Conservation (phyloP, 2,888 invertebrate genomes). For the Aporophyla lueneburgensis region DNA sequence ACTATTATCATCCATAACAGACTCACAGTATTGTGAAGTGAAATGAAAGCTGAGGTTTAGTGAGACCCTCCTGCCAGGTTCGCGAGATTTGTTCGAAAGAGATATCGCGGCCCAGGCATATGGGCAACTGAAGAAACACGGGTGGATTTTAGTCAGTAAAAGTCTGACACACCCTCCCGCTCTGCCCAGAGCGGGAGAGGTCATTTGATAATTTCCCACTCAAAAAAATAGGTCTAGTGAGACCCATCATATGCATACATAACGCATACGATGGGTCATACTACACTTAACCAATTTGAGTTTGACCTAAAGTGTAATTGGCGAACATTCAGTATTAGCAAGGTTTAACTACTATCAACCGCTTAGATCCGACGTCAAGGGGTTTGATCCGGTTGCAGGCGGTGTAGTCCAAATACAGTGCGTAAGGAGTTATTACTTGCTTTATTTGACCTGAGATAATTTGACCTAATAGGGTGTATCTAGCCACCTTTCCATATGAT, state of each 20-base stretch:
- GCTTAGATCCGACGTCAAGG: conserved; percentile 37
- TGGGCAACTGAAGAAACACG: too few relatives aligned
- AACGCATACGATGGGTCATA: neutral
- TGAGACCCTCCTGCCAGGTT: too few relatives aligned
- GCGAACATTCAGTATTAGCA: conserved; percentile 24
- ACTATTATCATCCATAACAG: too few relatives aligned
- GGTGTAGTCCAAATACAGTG: conserved; percentile 39
- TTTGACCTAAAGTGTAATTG: conserved; percentile 34
- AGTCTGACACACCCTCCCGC: too few relatives aligned
- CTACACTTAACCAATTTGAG: conserved; percentile 18
- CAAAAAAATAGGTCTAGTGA: too few relatives aligned
- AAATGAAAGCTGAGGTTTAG: too few relatives aligned
- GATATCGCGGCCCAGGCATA: too few relatives aligned
- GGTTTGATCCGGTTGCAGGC: conserved; percentile 56
- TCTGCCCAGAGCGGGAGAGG: too few relatives aligned
- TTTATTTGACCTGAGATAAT: neutral
- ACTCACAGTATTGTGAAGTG: neutral
- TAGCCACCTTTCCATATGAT: neutral
- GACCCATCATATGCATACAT: too few relatives aligned
- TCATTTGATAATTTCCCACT: too few relatives aligned
- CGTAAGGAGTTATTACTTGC: conserved; percentile 11
- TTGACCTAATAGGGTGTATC: neutral
- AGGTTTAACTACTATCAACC: conserved; percentile 47
- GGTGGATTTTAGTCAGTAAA: too few relatives aligned
- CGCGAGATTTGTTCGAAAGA: too few relatives aligned